Percentiles rank a stretch among this genome's conserved stretches.
Evolutionary conservation across 53 echinoderm and acorn worm genomes (phyloP).

Genomic region (Antedon mediterranea): DNA sequence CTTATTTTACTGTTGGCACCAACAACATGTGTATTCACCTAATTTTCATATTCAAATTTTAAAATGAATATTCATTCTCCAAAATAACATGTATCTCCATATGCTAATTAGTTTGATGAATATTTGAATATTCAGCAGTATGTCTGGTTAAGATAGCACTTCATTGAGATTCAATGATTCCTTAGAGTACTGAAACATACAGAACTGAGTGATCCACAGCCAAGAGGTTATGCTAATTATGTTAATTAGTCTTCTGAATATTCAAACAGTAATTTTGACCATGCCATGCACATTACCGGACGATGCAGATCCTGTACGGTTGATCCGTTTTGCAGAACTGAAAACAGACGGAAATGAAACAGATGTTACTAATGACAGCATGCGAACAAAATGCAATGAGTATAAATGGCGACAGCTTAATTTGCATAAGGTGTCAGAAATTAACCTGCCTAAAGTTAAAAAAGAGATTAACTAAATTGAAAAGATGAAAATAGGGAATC

Average conservation of each 20-base stretch:
- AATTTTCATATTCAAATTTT: background rate
- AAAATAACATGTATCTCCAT: background rate
- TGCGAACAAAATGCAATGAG: background rate
- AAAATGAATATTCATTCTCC: background rate
- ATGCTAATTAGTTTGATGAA: background rate
- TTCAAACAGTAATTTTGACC: constrained; percentile 78
- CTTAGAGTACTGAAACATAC: no score
- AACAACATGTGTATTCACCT: background rate
- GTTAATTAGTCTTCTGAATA: background rate
- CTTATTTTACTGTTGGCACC: background rate
- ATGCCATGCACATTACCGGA: constrained; percentile 46
- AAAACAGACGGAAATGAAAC: background rate
- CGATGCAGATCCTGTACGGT: constrained; percentile 47
- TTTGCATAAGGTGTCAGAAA: no score
- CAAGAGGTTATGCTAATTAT: background rate
- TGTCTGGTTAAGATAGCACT: no score
- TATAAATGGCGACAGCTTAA: background rate
- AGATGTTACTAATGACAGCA: background rate
- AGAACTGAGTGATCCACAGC: no score
- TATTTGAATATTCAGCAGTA: background rate
- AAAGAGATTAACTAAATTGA: no score
- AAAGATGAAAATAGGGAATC: no score
- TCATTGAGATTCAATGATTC: no score
- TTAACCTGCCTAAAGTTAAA: no score
- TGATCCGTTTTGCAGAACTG: constrained; percentile 58